Conservation (phyloP, 2,113 vertebrate species). For the Apaloderma vittatum region DNA sequence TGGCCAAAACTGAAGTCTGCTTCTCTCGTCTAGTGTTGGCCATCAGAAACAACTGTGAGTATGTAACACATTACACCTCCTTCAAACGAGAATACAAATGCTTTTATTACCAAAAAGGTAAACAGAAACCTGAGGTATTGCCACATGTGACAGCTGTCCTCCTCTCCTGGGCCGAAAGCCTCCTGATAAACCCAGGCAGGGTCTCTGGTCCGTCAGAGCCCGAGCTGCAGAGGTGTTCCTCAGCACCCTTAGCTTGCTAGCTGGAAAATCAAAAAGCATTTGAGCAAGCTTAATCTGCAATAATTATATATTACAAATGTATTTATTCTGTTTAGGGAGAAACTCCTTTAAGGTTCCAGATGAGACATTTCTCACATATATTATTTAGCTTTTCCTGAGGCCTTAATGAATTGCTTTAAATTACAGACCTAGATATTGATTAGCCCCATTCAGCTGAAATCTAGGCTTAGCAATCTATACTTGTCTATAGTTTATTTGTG, state of each 20-base stretch:
- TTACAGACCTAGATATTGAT: conserved; percentile 71
- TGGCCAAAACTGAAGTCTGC: not conserved
- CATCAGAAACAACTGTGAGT: not conserved
- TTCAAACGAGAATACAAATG: not conserved
- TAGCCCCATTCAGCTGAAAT: conserved; percentile 70
- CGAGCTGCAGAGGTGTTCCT: not conserved
- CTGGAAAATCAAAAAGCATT: not conserved
- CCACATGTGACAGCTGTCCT: not conserved
- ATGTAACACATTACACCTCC: not conserved
- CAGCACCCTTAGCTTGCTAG: not conserved
- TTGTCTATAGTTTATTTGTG: conserved; percentile 58
- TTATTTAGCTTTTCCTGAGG: conserved; percentile 57
- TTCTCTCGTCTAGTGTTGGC: not conserved
- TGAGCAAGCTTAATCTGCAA: conserved; percentile 36
- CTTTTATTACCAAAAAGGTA: not conserved
- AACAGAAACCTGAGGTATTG: not conserved
- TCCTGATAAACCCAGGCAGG: not conserved
- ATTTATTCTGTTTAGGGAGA: conserved; percentile 46
- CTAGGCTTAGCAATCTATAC: conserved; percentile 71
- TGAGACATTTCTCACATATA: conserved; percentile 71
- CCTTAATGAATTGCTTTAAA: conserved; percentile 64
- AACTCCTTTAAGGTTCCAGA: conserved; percentile 50
- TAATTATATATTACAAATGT: conserved; percentile 9
- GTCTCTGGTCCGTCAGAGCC: not conserved
- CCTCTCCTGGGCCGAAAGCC: not conserved